phyloP scores from a whole-genome alignment of 2,113 vertebrate species.

The Spilogale gracilis region DNA sequence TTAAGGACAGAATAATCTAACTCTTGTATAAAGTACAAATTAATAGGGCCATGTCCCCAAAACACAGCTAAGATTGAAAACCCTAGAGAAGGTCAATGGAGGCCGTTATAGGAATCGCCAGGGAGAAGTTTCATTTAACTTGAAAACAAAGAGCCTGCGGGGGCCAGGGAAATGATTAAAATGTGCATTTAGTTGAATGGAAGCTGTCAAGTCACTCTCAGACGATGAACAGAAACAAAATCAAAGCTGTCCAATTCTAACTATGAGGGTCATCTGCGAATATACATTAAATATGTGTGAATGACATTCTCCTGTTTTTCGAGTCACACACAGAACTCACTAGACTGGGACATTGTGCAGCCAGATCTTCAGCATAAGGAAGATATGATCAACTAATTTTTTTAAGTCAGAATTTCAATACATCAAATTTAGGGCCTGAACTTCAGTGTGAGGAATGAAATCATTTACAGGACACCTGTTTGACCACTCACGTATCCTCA shows the following conservation, averaged over 20 bases:
- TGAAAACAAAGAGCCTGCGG: neutral
- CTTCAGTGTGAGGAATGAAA: neutral
- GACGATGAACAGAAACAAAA: neutral
- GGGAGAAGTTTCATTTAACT: slow-evolving; percentile 62
- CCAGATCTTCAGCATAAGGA: neutral
- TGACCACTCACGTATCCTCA: accelerated
- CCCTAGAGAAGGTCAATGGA: slow-evolving; percentile 75
- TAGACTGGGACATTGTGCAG: accelerated
- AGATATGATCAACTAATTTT: neutral
- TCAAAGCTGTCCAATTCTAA: neutral
- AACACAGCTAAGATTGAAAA: slow-evolving; percentile 67
- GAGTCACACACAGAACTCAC: neutral
- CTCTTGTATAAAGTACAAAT: slow-evolving; percentile 61
- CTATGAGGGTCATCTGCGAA: neutral
- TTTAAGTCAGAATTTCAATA: neutral
- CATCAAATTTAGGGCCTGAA: no score
- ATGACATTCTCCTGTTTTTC: no score
- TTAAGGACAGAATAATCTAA: slow-evolving; percentile 72
- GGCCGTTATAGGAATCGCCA: slow-evolving; percentile 8
- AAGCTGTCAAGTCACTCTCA: neutral
- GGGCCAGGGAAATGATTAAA: neutral
- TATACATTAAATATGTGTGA: accelerated
- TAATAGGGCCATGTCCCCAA: slow-evolving; percentile 65
- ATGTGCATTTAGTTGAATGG: neutral
- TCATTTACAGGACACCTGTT: neutral